Evolutionary conservation across 2,888 invertebrate species (phyloP).

Genomic region (Drosophila gaucha): DNA sequence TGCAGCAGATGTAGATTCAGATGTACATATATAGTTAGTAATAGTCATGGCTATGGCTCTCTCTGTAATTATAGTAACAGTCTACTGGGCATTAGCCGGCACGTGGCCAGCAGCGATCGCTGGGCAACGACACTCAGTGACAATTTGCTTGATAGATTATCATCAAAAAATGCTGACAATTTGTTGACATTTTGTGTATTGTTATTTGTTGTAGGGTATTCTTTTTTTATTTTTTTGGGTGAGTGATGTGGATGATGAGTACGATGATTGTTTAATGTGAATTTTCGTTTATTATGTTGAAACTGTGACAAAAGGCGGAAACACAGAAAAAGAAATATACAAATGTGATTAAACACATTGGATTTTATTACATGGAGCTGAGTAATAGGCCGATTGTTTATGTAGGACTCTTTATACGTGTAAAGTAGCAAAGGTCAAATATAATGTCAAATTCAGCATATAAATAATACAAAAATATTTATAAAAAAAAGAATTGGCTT

Average conservation of each 20-base stretch:
- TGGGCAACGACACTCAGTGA: constrained; percentile 33
- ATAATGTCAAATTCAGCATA: too few species aligned
- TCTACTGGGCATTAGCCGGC: constrained; percentile 41
- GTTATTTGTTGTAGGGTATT: constrained; percentile 16
- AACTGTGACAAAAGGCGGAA: constrained; percentile 6
- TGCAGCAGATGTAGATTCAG: constrained; percentile 7
- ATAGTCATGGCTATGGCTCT: constrained; percentile 9
- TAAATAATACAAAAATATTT: too few species aligned
- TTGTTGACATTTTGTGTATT: constrained; percentile 63
- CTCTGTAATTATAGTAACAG: constrained; percentile 7
- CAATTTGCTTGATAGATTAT: constrained; percentile 67
- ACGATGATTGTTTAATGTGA: constrained; percentile 53
- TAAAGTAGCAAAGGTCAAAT: neutral
- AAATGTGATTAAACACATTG: constrained; percentile 9
- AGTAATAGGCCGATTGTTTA: neutral
- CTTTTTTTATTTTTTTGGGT: constrained; percentile 23
- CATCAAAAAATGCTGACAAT: constrained; percentile 68
- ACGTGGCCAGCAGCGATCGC: constrained; percentile 57
- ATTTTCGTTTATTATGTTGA: constrained; percentile 23
- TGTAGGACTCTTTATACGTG: neutral
- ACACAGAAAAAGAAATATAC: constrained; percentile 8
- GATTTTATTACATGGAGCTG: constrained; percentile 1
- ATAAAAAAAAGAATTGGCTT: too few species aligned
- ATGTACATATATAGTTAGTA: neutral
- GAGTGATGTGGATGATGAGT: constrained; percentile 41